Conservation (phyloP, 2,888 invertebrate species). For the Barypeithes pellucidus region DNA sequence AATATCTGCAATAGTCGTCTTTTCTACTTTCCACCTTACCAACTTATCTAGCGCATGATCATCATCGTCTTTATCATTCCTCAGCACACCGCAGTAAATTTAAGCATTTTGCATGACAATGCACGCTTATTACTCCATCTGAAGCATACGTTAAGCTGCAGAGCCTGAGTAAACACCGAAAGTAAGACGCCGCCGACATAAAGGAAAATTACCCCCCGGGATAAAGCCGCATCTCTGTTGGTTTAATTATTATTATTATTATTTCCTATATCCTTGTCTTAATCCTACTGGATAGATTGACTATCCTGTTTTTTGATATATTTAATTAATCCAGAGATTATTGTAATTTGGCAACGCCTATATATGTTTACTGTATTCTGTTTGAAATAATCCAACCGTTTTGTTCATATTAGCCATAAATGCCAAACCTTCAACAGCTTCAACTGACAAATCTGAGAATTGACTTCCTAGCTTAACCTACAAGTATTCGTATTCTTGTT, state of each 20-base stretch:
- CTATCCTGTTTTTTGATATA: slow-evolving; percentile 35
- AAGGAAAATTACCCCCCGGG: slow-evolving; percentile 55
- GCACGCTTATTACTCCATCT: slow-evolving; percentile 50
- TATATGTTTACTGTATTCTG: background rate
- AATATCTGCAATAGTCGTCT: too few species aligned
- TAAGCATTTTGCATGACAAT: slow-evolving; percentile 48
- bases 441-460: too few species aligned
- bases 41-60: background rate
- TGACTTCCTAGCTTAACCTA: too few species aligned
- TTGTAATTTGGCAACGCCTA: slow-evolving; percentile 11
- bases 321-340: slow-evolving; percentile 23
- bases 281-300: slow-evolving; percentile 42
- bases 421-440: too few species aligned
- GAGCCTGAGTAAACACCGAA: slow-evolving; percentile 63
- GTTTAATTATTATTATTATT: slow-evolving; percentile 51
- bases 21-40: background rate
- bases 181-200: slow-evolving; percentile 59
- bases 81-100: slow-evolving; percentile 24
- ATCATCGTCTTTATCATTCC: slow-evolving; percentile 11
- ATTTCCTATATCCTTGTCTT: slow-evolving; percentile 36
- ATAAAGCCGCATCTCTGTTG: slow-evolving; percentile 49
- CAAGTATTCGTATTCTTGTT: too few species aligned
- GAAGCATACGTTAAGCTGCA: slow-evolving; percentile 59
- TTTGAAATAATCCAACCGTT: background rate
- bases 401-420: background rate